These are phyloP conservation scores for Turritopsis rubra DNA, from an alignment of 30 jellyfish, hydroid and myxozoan species.

Conservation along the genomic window DNA sequence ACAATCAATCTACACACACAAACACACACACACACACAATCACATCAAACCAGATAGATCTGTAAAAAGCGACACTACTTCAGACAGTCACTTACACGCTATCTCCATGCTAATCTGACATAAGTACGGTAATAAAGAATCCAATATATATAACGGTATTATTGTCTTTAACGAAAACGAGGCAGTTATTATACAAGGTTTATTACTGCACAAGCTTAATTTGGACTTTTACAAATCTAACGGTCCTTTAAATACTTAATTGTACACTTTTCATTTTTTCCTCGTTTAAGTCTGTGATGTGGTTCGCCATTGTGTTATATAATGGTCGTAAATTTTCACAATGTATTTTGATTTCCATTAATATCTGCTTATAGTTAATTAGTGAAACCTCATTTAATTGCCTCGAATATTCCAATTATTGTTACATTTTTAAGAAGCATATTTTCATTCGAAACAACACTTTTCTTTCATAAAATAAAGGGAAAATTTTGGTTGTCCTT, in stretches of 20 bases:
- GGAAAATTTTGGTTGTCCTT: not conserved
- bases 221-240: slow-evolving; percentile 11
- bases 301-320: not conserved
- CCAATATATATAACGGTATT: slow-evolving; percentile 6
- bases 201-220: not conserved
- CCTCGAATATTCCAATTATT: not conserved
- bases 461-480: too few species aligned
- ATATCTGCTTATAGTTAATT: not conserved
- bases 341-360: slow-evolving; percentile 5
- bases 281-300: not conserved
- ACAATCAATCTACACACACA: not conserved
- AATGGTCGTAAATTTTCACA: not conserved
- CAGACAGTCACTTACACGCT: not conserved
- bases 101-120: not conserved
- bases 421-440: too few species aligned
- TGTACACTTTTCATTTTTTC: not conserved
- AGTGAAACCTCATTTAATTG: not conserved
- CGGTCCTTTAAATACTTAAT: not conserved
- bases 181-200: not conserved
- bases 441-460: too few species aligned
- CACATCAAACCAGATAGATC: not conserved
- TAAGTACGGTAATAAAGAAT: not conserved
- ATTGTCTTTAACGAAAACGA: not conserved
- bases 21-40: not conserved
- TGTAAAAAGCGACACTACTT: not conserved